Evolutionary conservation across 2,113 vertebrate species (phyloP).

Genomic region (Rhombomys opimus): DNA sequence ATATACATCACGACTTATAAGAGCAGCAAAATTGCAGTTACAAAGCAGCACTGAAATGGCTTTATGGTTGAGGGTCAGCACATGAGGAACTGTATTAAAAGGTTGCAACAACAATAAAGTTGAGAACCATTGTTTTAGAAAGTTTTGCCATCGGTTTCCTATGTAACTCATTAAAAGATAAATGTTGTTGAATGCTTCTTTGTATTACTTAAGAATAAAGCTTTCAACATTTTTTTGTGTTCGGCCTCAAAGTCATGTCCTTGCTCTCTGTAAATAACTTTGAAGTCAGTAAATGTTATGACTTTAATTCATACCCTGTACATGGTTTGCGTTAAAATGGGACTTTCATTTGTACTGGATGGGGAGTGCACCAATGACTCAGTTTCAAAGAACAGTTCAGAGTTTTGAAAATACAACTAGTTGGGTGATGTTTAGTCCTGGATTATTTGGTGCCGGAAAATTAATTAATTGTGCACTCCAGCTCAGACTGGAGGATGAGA

Average conservation of each 20-base stretch:
- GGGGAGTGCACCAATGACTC: background rate
- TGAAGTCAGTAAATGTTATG: background rate
- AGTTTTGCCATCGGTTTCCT: background rate
- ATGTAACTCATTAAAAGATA: background rate
- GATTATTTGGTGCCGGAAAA: background rate
- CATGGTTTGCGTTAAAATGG: background rate
- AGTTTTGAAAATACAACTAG: background rate
- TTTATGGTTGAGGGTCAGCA: background rate
- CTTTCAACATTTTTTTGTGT: background rate
- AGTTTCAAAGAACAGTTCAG: background rate
- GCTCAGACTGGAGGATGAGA: background rate
- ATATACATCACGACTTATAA: background rate
- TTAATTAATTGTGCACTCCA: background rate
- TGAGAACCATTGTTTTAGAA: background rate
- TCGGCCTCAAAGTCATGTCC: background rate
- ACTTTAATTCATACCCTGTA: background rate
- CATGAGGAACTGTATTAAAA: background rate
- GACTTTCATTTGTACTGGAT: background rate
- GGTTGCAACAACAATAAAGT: background rate
- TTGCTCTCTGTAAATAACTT: background rate
- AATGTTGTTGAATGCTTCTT: background rate
- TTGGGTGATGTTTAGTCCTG: background rate
- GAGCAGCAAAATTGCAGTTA: background rate
- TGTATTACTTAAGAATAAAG: background rate
- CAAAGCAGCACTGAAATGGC: background rate